Evolutionary conservation across 2,113 vertebrate species (phyloP), one percentile per base, ranked within the genome.

Genomic region (Asarcornis scutulata): DNA sequence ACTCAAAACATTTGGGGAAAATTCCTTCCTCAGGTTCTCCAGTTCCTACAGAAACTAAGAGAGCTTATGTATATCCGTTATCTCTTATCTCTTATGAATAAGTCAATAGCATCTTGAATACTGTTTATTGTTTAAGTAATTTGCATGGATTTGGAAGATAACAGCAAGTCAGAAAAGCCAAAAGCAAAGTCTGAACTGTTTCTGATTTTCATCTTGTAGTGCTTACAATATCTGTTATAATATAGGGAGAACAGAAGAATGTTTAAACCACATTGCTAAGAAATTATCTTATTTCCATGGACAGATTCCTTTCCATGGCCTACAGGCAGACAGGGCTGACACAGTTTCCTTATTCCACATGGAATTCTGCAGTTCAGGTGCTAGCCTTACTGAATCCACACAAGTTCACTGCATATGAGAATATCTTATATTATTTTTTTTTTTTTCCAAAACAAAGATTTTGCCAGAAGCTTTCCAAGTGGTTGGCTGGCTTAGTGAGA

Each of bases 131-230:
- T 80, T 46, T 55, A 38, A 74, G 42, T 4, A 88, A 89, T 96
- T 88, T 96, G 75, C 63, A 86, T 86, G 75, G 63, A 90, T 95
- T 94, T 9, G 4, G 72, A 88, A 95, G 81, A 93, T 75, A 75
- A 72, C 55, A 78, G 52, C 31, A 74, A 93, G 89, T 75, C 36
- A 83, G 40, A 29, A 67, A 58, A 83, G 32, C 25, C 60, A 75
- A 88, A 89, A 83, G 27, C 36, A 86, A 69, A 53, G 73, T 69
- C 85, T 88, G 48, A 50, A 56, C 40, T 84, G 55, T 56, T 78
- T 96, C 86, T 80, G 62, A 95, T 86, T 86, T 95, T 86, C 77
- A 23, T 91, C 86, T 91, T 94, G 40, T 26, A 90, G 52, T 73
- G 58, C 40, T 83, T 93, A 91, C 53, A 62, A 29, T 74, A 38